phyloP scores from a whole-genome alignment of 1,140 invertebrate genomes.

The Ceratina australensis region DNA sequence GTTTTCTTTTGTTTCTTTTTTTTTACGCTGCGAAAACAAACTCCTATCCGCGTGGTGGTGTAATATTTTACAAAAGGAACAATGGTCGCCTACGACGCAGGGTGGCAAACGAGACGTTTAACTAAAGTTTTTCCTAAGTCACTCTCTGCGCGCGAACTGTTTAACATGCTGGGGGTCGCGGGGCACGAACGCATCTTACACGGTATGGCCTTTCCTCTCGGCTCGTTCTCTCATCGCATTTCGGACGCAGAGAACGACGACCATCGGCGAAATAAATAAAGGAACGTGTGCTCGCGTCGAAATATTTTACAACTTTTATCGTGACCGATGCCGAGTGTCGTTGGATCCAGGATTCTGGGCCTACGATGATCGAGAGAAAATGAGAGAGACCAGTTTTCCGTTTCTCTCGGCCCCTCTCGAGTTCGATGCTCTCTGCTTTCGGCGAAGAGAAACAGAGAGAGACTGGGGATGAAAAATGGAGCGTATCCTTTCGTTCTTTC shows the following conservation, averaged over 20 bases:
- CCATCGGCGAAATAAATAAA: conserved; percentile 50
- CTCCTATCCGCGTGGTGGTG: conserved; percentile 19
- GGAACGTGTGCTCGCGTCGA: conserved; percentile 44
- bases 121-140: conserved; percentile 61
- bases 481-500: not conserved
- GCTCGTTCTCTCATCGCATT: conserved; percentile 20
- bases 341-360: conserved; percentile 31
- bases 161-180: conserved; percentile 10
- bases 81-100: not conserved
- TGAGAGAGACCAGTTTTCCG: conserved; percentile 17
- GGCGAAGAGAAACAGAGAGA: conserved; percentile 1
- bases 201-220: conserved; percentile 11
- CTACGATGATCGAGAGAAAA: conserved; percentile 43
- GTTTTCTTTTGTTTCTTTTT: too few relatives aligned
- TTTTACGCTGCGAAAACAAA: conserved; percentile 25
- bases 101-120: not conserved
- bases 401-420: conserved; percentile 27
- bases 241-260: conserved; percentile 36
- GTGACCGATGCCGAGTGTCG: conserved; percentile 47
- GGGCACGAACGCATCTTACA: conserved; percentile 14
- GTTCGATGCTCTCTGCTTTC: not conserved
- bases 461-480: conserved; percentile 17
- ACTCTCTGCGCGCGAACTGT: conserved; percentile 53
- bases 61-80: conserved; percentile 33
- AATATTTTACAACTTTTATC: conserved; percentile 58